phyloP scores from a whole-genome alignment of 2,113 vertebrate species.

The Montifringilla adamsi region DNA sequence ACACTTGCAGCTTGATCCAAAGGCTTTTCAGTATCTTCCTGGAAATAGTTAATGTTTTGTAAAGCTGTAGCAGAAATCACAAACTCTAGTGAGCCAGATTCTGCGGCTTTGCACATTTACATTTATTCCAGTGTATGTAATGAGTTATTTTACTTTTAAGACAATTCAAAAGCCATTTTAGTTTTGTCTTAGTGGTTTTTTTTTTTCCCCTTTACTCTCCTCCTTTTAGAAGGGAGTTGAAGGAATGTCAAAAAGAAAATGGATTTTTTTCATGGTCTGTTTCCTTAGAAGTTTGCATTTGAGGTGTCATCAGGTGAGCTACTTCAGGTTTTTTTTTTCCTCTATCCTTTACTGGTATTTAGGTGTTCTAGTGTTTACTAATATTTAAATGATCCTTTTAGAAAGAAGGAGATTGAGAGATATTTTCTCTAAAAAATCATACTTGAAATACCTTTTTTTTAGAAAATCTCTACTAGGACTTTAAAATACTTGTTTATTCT shows the following conservation, averaged over 20 bases:
- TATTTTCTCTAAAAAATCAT: not conserved
- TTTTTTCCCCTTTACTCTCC: too few species aligned
- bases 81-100: not conserved
- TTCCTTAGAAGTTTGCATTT: not conserved
- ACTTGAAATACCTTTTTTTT: not conserved
- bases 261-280: not conserved
- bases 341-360: not conserved
- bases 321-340: not conserved
- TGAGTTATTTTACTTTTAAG: not conserved
- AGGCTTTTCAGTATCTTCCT: not conserved
- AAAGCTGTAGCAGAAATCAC: not conserved
- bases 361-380: not conserved
- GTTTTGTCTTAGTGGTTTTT: not conserved
- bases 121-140: not conserved
- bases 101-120: not conserved
- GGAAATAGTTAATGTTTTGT: not conserved
- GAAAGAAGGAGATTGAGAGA: not conserved
- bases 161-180: not conserved
- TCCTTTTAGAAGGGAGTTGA: not conserved
- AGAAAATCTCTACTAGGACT: not conserved
- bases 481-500: not conserved
- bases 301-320: not conserved
- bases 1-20: not conserved
- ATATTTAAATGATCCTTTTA: not conserved
- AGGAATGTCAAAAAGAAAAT: not conserved